Evolutionary conservation across 2,888 invertebrate genomes (phyloP).

Genomic region (Carpatolechia fugitivella): DNA sequence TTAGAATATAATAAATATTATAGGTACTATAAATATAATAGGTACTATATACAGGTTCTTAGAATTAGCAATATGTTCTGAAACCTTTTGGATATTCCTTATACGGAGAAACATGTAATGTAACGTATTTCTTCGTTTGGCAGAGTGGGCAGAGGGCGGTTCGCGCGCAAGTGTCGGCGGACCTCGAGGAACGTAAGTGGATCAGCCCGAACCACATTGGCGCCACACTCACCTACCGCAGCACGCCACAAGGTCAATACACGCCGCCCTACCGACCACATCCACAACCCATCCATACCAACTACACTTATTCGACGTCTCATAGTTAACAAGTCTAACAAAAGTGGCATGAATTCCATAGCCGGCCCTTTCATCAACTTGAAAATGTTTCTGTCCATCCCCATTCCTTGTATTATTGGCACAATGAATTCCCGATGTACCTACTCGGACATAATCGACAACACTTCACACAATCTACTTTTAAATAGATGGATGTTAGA

Average conservation of each 20-base stretch:
- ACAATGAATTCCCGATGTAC: slow-evolving; percentile 6
- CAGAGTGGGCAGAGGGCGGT: slow-evolving; percentile 82
- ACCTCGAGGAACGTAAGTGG: slow-evolving; percentile 88
- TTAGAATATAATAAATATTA: too few relatives aligned
- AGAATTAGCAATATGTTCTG: too few relatives aligned
- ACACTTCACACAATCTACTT: slow-evolving; percentile 9
- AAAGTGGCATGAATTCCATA: too few relatives aligned
- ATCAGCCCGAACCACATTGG: slow-evolving; percentile 86
- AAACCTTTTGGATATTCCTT: too few relatives aligned
- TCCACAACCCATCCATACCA: slow-evolving; percentile 24
- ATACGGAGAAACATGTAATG: too few relatives aligned
- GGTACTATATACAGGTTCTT: too few relatives aligned
- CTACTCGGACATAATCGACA: background rate
- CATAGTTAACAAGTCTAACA: too few relatives aligned
- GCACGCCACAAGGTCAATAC: slow-evolving; percentile 85
- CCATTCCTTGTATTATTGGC: background rate
- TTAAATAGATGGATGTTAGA: slow-evolving; percentile 4
- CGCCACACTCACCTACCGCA: slow-evolving; percentile 88
- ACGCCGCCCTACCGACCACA: slow-evolving; percentile 51
- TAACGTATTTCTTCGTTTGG: slow-evolving; percentile 5
- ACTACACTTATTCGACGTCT: background rate
- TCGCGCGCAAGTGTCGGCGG: slow-evolving; percentile 84
- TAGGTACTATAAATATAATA: too few relatives aligned
- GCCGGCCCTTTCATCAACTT: background rate
- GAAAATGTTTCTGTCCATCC: background rate